These are phyloP conservation scores for Acrocephalus scirpaceus DNA, from an alignment of 2,797 vertebrate species.

Conservation along the genomic window DNA sequence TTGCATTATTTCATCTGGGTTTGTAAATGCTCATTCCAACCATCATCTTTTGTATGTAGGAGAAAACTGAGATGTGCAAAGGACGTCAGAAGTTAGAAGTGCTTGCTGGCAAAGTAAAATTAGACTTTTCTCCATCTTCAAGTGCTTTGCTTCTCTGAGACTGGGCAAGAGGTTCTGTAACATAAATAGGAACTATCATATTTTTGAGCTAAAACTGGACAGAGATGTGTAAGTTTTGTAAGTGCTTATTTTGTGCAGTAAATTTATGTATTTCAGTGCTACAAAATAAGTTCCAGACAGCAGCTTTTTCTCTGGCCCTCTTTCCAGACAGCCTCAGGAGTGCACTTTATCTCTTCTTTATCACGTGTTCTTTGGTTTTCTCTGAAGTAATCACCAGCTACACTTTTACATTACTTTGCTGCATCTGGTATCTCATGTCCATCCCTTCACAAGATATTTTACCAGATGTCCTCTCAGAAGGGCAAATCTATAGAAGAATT, in stretches of 20 bases:
- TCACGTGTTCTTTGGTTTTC: slow-evolving; percentile 3
- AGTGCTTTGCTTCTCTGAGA: background rate
- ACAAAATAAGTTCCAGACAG: slow-evolving; percentile 38
- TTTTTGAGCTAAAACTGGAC: slow-evolving; percentile 68
- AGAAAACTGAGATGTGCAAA: slow-evolving; percentile 7
- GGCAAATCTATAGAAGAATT: background rate
- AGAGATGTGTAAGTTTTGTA: slow-evolving; percentile 61
- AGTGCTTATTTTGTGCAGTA: slow-evolving; percentile 59
- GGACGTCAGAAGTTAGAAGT: slow-evolving; percentile 12
- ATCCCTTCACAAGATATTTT: background rate
- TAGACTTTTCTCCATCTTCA: background rate
- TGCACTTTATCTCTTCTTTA: background rate
- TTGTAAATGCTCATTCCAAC: background rate
- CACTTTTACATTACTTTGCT: background rate
- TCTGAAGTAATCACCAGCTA: slow-evolving; percentile 10
- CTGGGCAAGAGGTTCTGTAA: slow-evolving; percentile 13
- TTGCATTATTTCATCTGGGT: background rate
- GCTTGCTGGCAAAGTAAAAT: slow-evolving; percentile 31
- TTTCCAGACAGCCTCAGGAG: slow-evolving; percentile 34
- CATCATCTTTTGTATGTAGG: background rate
- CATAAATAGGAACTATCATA: slow-evolving; percentile 52
- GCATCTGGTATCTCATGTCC: background rate
- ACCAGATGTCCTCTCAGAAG: slow-evolving; percentile 15
- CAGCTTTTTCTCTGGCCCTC: slow-evolving; percentile 11
- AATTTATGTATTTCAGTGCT: slow-evolving; percentile 54